Conservation (phyloP, 2,888 invertebrate genomes). For the Serrognathus titanus region DNA sequence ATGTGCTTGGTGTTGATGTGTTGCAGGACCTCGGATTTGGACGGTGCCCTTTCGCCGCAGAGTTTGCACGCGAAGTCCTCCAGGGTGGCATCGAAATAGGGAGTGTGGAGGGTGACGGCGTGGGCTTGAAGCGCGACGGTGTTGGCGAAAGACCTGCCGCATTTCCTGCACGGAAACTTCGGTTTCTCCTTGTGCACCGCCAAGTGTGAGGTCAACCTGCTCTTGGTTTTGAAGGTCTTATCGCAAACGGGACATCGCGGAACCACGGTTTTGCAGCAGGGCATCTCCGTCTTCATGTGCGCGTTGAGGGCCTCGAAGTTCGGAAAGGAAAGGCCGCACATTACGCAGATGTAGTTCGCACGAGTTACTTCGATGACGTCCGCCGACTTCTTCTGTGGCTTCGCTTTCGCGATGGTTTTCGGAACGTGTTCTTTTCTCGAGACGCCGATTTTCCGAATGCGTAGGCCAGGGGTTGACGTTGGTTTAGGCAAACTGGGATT, state of each 20-base stretch:
- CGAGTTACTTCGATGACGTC: neutral
- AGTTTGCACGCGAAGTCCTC: constrained; percentile 22
- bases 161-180: constrained; percentile 19
- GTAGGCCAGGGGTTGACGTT: neutral
- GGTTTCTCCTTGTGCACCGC: constrained; percentile 21
- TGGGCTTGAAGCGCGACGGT: constrained; percentile 22
- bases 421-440: neutral
- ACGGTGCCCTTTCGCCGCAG: constrained; percentile 13
- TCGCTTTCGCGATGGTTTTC: neutral
- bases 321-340: constrained; percentile 45
- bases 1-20: constrained; percentile 25
- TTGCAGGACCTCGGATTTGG: constrained; percentile 16
- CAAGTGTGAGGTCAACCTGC: constrained; percentile 20
- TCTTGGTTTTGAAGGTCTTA: constrained; percentile 22
- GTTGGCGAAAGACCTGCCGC: constrained; percentile 20
- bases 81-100: constrained; percentile 25
- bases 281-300: constrained; percentile 36
- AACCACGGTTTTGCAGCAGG: constrained; percentile 8
- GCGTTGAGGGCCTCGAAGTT: constrained; percentile 37
- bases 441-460: no score
- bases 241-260: constrained; percentile 17
- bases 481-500: neutral
- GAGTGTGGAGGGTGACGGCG: constrained; percentile 16
- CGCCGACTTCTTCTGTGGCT: neutral
- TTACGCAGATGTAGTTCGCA: constrained; percentile 4